Conservation (phyloP, 2,797 vertebrate genomes). For the Schizopygopsis malacanthus region DNA sequence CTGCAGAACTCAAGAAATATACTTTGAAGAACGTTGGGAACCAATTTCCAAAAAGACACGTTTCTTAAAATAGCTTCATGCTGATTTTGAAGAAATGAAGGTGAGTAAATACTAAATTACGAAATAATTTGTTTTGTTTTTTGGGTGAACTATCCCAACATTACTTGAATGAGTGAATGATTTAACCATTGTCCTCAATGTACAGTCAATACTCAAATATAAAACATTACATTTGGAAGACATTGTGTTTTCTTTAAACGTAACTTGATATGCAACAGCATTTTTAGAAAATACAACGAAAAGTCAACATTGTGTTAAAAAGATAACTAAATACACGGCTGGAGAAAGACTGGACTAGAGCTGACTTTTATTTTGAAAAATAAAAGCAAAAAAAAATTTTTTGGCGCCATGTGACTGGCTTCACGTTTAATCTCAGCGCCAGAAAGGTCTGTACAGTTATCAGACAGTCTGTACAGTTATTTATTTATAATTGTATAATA, state of each 20-base stretch:
- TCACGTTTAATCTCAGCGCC: not conserved
- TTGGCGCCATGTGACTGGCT: not conserved
- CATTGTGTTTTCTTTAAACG: not conserved
- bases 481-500: not conserved
- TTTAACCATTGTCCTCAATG: not conserved
- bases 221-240: not conserved
- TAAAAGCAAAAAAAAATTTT: no score
- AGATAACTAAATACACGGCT: not conserved
- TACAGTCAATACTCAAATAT: not conserved
- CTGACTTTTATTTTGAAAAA: slow-evolving; percentile 41
- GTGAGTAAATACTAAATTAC: not conserved
- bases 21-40: not conserved
- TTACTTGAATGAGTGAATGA: not conserved
- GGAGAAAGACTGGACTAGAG: not conserved
- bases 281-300: not conserved
- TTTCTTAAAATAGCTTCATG: not conserved
- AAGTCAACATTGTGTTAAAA: not conserved
- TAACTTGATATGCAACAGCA: not conserved
- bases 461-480: not conserved
- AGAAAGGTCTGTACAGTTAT: not conserved
- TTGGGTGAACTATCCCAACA: not conserved
- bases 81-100: not conserved
- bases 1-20: not conserved
- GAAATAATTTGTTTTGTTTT: not conserved
- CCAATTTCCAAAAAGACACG: not conserved